A percentile compares a stretch with the other conserved stretches of the same genome.
Conservation (phyloP, 35 echinoderm and acorn worm genomes). For the Antedon bifida region DNA sequence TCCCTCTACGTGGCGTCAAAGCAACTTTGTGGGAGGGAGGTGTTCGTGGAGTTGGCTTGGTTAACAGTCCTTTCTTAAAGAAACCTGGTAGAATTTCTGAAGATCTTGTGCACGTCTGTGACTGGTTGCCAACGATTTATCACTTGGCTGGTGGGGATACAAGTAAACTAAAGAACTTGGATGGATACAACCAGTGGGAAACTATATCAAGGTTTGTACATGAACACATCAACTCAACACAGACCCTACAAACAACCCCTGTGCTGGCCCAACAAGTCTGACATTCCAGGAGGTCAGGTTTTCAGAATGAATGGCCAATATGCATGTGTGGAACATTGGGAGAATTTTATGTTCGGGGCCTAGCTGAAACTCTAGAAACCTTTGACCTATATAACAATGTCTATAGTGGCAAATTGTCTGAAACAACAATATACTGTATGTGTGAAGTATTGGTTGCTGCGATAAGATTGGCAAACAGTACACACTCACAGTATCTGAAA, state of each 20-base stretch:
- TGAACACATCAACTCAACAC: no score
- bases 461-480: no score
- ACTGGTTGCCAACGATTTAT: conserved; percentile 84
- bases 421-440: no score
- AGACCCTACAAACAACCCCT: no score
- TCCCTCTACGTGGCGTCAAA: conserved; percentile 73
- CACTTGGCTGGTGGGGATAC: conserved; percentile 53
- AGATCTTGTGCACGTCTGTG: conserved; percentile 60
- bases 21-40: conserved; percentile 87
- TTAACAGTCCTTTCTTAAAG: conserved; percentile 55
- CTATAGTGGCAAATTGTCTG: no score
- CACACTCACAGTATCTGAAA: no score
- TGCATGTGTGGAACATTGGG: background rate
- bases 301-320: background rate
- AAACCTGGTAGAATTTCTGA: conserved; percentile 44
- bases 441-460: no score
- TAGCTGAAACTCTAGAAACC: no score
- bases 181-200: conserved; percentile 69
- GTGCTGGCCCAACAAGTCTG: background rate
- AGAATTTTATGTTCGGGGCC: no score
- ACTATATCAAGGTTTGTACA: conserved; percentile 56
- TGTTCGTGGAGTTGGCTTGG: conserved; percentile 54
- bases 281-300: background rate
- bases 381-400: no score
- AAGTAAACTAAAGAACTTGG: conserved; percentile 17